Evolutionary conservation across 2,797 vertebrate species (phyloP), one percentile per base, ranked within the genome.

Genomic region (Pseudocheirus occidentalis): DNA sequence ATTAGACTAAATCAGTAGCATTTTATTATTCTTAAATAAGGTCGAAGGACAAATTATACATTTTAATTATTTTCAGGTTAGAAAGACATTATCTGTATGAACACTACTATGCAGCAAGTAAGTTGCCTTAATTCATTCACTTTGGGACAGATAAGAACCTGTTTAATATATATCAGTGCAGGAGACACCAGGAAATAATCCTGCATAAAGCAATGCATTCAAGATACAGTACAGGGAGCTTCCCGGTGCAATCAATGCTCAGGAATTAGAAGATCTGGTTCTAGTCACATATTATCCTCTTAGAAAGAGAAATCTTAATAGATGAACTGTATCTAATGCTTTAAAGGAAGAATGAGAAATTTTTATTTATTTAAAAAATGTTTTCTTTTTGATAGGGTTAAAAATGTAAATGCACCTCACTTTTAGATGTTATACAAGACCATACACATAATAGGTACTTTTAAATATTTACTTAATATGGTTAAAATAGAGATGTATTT

Each of bases 81-180:
- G 91, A 21, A 95, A 91, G 0, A 95, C 95, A 62, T 57, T 56
- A 89, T 91, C 95, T 95, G 0, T 21, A 59, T 87, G 27, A 94
- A 54, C 2, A 62, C 0, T 73, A 91, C 56, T 34, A 9, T 24
- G 56, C 10, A 31, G 0, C 91, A 54, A 56, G 5, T 59, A 46
- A 93, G 96, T 93, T 94, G 96, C 93, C 46, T 95, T 95, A 96
- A 57, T 94, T 97, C n/a, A 9, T 6, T 92, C 81, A 91, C 16
- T 94, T 92, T 94, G 93, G 57, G 6, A 62, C 34, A 91, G 91
- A 55, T 16, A 94, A 92, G 40, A 73, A n/a, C 5, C 27, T 87
- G 10, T 4, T 50, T 16, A 46, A 55, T 5, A 92, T 56, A 0
- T 50, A 55, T 40, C 50, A 3, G 10, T 31, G 0, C 52, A 95